Base-by-base conservation (phyloP, 2,888 invertebrate genomes). In the Napeogenes sylphis region DNA sequence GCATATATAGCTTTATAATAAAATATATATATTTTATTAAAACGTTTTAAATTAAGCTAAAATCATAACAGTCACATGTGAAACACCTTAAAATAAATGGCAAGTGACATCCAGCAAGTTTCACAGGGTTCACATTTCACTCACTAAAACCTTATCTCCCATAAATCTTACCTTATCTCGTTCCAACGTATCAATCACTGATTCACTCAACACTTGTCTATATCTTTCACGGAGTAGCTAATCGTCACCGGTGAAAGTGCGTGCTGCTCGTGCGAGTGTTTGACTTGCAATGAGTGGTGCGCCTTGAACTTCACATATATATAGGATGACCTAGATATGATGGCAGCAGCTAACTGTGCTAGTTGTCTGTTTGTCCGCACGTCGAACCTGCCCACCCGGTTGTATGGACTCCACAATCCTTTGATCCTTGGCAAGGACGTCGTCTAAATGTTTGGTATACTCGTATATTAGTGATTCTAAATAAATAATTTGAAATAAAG, bases 261-360 rank as follows among this genome's bases (percentile, higher is more conserved):
- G 89, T 90, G 85, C 79, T 79, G 78, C 80, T 80, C 74, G 81
- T 80, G 79, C 83, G 88, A 81, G 83, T 84, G 87, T 87, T 81
- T 79, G 77, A 87, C 88, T 87, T 84, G 88, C 88, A 88, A 91
- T 93, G 93, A 91, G 91, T 89, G 91, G 91, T 90, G 92, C 92
- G 93, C 94, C 94, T 94, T 94, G 94, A 94, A 94, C 94, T 94
- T 94, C 93, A 91, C 91, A 92, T 94, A 94, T 94, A 95, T 94
- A 95, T 94, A 94, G 89, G 87, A 87, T 94, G 95, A 94, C 95
- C 94, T 93, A 95, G 94, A 93, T 94, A 85, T 82, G 73, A 92
- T 92, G 93, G 81, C 77, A 75, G 75, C 79, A 76, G 81, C 76
- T 90, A 88, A 88, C 89, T 90, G 89, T 89, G 87, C 83, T 84